Evolutionary conservation across 2,797 vertebrate genomes (phyloP).

Genomic region (Macrochelys suwanniensis): DNA sequence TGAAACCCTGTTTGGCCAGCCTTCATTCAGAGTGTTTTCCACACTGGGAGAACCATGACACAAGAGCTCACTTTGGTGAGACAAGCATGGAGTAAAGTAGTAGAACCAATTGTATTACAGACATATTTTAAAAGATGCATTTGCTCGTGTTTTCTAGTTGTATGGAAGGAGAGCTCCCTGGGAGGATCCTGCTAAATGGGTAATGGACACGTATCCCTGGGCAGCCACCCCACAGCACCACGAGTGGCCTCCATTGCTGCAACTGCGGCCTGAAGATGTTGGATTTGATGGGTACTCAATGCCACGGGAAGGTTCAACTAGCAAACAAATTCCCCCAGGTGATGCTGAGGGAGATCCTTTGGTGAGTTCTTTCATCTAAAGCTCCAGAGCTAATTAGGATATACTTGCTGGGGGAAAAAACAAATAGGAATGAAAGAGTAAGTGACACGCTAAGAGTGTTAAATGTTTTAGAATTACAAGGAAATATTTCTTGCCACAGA

Average conservation of each 20-base stretch:
- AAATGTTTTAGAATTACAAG: neutral
- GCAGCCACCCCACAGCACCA: conserved; percentile 88
- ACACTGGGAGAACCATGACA: accelerated
- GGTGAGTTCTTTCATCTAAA: conserved; percentile 82
- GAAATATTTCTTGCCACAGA: neutral
- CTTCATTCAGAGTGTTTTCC: neutral
- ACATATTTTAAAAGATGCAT: accelerated
- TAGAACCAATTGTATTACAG: neutral
- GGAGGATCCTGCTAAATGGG: conserved; percentile 98
- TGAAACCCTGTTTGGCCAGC: neutral
- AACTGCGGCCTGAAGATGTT: conserved; percentile 97
- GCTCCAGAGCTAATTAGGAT: accelerated
- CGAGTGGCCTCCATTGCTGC: conserved; percentile 95
- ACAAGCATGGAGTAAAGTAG: accelerated
- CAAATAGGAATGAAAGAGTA: neutral
- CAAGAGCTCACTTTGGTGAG: accelerated
- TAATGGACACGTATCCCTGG: conserved; percentile 97
- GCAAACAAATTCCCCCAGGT: conserved; percentile 91
- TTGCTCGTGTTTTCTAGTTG: conserved; percentile 81
- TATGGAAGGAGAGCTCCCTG: conserved; percentile 94
- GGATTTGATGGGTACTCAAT: conserved; percentile 94
- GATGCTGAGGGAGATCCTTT: conserved; percentile 95
- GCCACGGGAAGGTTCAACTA: conserved; percentile 88
- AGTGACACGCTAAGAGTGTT: neutral
- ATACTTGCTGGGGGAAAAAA: neutral